Percentiles rank a stretch among this genome's conserved stretches.
phyloP scores from a whole-genome alignment of 2,113 vertebrate species.

The Calonectris borealis region DNA sequence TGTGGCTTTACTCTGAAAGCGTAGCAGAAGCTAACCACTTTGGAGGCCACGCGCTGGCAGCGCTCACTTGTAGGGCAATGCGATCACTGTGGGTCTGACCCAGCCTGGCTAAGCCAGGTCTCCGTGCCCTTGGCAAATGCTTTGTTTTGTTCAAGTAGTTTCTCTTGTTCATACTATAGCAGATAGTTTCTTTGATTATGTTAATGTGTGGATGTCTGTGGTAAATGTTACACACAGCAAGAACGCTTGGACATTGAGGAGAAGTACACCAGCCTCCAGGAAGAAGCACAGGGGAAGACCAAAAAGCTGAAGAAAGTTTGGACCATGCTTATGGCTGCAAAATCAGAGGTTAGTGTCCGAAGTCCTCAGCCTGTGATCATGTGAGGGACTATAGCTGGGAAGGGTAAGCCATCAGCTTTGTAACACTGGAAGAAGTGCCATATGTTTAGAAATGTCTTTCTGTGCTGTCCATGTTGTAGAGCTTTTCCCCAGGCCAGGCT shows the following conservation, averaged over 20 bases:
- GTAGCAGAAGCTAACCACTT: not conserved
- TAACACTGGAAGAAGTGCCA: rapidly evolving
- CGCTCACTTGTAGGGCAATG: not conserved
- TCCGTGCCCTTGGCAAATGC: not conserved
- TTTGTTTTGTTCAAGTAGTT: not conserved
- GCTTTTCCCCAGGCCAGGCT: not conserved
- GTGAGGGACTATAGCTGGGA: not conserved
- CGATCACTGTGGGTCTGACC: not conserved
- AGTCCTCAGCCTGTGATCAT: not conserved
- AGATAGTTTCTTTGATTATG: not conserved
- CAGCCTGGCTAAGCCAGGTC: not conserved
- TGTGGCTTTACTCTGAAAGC: not conserved
- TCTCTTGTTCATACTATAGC: not conserved
- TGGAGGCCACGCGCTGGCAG: rapidly evolving
- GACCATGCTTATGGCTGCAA: constrained; percentile 99
- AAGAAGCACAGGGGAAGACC: constrained; percentile 97
- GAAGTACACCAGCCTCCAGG: constrained; percentile 97
- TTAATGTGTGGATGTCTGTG: constrained; percentile 3
- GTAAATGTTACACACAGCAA: constrained; percentile 80
- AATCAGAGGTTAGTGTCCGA: constrained; percentile 86
- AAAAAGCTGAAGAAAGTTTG: constrained; percentile 99
- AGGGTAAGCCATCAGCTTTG: not conserved
- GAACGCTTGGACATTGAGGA: constrained; percentile 98
- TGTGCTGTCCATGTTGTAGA: not conserved
- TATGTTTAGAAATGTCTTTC: not conserved